These are phyloP conservation scores for Drosophila quinaria DNA, from an alignment of 2,888 invertebrate species.

Conservation along the genomic window DNA sequence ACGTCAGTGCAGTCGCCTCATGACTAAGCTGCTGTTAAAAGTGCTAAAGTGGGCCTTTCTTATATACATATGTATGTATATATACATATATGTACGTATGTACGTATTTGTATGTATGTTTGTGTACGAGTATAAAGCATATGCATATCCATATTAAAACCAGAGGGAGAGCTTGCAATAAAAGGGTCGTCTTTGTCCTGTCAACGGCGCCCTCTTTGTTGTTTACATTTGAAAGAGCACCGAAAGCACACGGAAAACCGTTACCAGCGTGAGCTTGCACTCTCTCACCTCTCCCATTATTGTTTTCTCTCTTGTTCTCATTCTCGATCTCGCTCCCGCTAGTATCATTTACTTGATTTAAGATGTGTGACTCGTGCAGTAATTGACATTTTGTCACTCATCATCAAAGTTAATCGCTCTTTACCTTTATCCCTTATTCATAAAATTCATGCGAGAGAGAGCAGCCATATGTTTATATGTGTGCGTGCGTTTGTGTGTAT, in stretches of 20 bases:
- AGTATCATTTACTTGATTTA: slow-evolving; percentile 5
- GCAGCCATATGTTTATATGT: slow-evolving; percentile 5
- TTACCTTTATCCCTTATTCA: slow-evolving; percentile 37
- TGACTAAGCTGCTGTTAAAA: slow-evolving; percentile 47
- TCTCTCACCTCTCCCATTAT: not conserved
- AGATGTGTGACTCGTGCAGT: slow-evolving; percentile 28
- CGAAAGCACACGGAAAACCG: not conserved
- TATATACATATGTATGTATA: too few relatives aligned
- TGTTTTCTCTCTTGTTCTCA: not conserved
- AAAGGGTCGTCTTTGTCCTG: slow-evolving; percentile 52
- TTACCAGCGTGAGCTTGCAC: not conserved
- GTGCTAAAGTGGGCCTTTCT: slow-evolving; percentile 13
- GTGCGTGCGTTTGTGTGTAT: slow-evolving; percentile 7
- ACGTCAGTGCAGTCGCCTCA: slow-evolving; percentile 42
- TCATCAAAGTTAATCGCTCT: slow-evolving; percentile 19
- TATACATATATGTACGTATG: not conserved
- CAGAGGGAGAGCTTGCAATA: slow-evolving; percentile 19
- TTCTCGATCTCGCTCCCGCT: not conserved
- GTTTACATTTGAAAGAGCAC: slow-evolving; percentile 32
- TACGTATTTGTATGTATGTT: slow-evolving; percentile 21
- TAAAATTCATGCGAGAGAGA: slow-evolving; percentile 10
- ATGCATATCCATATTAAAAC: slow-evolving; percentile 8
- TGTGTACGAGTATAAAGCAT: slow-evolving; percentile 1
- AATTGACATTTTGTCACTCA: slow-evolving; percentile 43
- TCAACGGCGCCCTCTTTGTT: slow-evolving; percentile 40